Percentiles rank a stretch among this genome's conserved stretches.
These are phyloP conservation scores for Amphiprion clarkii DNA, from an alignment of 2,797 vertebrate species.

Conservation along the genomic window DNA sequence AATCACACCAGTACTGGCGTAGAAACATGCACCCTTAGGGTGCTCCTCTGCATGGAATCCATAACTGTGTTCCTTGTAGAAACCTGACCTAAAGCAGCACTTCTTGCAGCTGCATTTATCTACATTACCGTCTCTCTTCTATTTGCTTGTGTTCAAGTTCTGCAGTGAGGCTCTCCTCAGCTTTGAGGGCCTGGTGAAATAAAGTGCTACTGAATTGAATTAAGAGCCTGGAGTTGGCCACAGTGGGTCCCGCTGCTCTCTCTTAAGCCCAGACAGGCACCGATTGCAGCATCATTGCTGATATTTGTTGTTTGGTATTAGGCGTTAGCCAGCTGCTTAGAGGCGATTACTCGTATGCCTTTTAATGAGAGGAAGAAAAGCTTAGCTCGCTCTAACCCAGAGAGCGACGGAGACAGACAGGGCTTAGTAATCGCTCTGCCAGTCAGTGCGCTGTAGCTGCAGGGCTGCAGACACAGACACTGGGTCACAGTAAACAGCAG, in stretches of 20 bases:
- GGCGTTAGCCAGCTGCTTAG: slow-evolving; percentile 75
- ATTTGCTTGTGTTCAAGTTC: slow-evolving; percentile 4
- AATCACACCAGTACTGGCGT: not conserved
- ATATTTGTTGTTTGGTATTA: slow-evolving; percentile 72
- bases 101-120: slow-evolving; percentile 18
- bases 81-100: slow-evolving; percentile 16
- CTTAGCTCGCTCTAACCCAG: slow-evolving; percentile 75
- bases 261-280: slow-evolving; percentile 7
- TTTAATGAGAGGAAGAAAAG: slow-evolving; percentile 81
- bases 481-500: slow-evolving; percentile 51
- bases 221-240: not conserved
- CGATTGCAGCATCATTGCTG: slow-evolving; percentile 30
- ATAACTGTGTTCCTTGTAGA: slow-evolving; percentile 3
- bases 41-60: not conserved
- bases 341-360: slow-evolving; percentile 75
- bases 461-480: slow-evolving; percentile 50
- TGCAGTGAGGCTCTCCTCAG: slow-evolving; percentile 5
- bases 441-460: slow-evolving; percentile 27
- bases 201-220: slow-evolving; percentile 23
- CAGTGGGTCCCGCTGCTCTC: slow-evolving; percentile 11
- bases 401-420: slow-evolving; percentile 56
- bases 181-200: slow-evolving; percentile 8
- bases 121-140: not conserved
- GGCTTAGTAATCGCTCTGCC: slow-evolving; percentile 55
- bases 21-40: not conserved